These are phyloP conservation scores for Nipponacmea schrenckii DNA, from an alignment of 2,888 invertebrate species.

Conservation along the genomic window DNA sequence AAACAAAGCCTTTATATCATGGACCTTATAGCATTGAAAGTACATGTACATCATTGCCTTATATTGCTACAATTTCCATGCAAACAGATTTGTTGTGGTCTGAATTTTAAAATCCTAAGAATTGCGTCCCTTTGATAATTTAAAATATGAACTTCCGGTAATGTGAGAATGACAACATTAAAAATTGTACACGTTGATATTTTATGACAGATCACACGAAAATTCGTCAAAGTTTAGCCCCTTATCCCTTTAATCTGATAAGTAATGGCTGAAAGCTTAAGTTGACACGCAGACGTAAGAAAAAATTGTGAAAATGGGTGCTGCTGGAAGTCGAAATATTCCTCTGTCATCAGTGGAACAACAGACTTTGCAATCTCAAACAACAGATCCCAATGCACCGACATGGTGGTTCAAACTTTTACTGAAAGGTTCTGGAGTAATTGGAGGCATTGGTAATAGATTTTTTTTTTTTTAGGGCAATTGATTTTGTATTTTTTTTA, in stretches of 20 bases:
- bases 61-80: no score
- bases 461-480: no score
- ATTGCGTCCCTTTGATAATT: neutral
- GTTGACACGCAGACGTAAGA: neutral
- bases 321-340: neutral
- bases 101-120: no score
- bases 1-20: no score
- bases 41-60: no score
- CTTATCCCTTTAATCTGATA: no score
- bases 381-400: slow-evolving; percentile 11
- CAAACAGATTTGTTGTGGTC: no score
- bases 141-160: neutral
- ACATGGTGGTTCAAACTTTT: slow-evolving; percentile 52
- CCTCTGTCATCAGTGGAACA: neutral
- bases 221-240: neutral
- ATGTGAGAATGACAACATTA: slow-evolving; percentile 17
- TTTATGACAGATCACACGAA: slow-evolving; percentile 12
- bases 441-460: slow-evolving; percentile 44
- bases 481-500: no score
- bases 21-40: no score
- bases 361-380: neutral
- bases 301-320: neutral
- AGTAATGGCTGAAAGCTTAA: neutral
- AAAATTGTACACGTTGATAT: slow-evolving; percentile 15
- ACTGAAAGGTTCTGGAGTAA: slow-evolving; percentile 40